Percentiles rank a stretch among this genome's conserved stretches.
These are phyloP conservation scores for Chymomyza fuscimana DNA, from an alignment of 2,888 invertebrate species.

Conservation along the genomic window DNA sequence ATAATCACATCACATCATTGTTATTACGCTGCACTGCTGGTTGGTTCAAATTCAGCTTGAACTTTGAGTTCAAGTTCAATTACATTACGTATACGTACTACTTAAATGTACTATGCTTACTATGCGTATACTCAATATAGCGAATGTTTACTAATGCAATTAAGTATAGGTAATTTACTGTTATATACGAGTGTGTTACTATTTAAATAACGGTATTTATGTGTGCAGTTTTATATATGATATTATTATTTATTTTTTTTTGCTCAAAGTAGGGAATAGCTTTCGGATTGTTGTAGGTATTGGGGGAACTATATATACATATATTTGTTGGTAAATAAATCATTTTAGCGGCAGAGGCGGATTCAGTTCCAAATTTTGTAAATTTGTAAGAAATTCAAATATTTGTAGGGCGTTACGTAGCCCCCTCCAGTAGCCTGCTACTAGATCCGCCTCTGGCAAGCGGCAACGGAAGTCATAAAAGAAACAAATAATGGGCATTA, in stretches of 20 bases:
- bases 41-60: slow-evolving; percentile 35
- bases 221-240: neutral
- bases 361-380: too few relatives aligned
- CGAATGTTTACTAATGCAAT: neutral
- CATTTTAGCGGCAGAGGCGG: neutral
- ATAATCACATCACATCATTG: slow-evolving; percentile 9
- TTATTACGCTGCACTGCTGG: neutral
- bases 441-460: neutral
- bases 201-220: neutral
- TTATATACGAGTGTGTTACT: slow-evolving; percentile 8
- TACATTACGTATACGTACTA: slow-evolving; percentile 21
- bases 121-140: too few relatives aligned
- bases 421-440: too few relatives aligned
- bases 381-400: too few relatives aligned
- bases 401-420: too few relatives aligned
- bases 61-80: neutral
- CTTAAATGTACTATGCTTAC: slow-evolving; percentile 10
- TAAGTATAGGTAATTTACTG: too few relatives aligned
- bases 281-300: neutral
- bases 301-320: neutral
- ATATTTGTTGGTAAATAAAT: neutral
- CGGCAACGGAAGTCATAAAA: neutral
- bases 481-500: neutral
- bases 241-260: neutral
- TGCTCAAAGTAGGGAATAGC: neutral